A percentile compares a stretch with the other conserved stretches of the same genome.
Conservation (phyloP, 2,888 invertebrate species). For the Drosophila buzzatii region DNA sequence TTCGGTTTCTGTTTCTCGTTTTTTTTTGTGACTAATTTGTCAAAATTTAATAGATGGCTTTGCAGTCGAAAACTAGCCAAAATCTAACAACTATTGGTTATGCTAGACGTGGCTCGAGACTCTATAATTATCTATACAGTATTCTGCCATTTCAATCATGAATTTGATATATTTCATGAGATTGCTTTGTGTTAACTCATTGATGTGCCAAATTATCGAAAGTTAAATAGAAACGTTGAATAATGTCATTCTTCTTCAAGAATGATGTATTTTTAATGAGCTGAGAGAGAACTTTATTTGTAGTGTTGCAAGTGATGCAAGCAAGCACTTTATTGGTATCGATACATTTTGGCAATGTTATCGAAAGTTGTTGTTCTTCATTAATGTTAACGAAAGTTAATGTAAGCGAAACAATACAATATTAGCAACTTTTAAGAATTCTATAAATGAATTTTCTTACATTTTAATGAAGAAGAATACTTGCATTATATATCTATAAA, state of each 20-base stretch:
- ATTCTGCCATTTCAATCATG: background rate
- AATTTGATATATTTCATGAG: too few species aligned
- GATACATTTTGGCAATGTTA: background rate
- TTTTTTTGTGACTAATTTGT: slow-evolving; percentile 34
- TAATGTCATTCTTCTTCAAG: background rate
- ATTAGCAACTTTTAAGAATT: too few species aligned
- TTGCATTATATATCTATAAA: too few species aligned
- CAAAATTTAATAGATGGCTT: slow-evolving; percentile 19
- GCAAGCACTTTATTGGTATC: background rate
- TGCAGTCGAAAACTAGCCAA: background rate
- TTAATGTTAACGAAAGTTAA: too few species aligned
- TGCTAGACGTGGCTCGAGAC: background rate
- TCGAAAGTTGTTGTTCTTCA: background rate
- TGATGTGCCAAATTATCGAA: background rate
- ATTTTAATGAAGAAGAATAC: too few species aligned
- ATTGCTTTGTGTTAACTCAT: too few species aligned
- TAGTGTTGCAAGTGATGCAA: background rate
- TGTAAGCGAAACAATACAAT: background rate
- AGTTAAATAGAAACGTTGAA: background rate
- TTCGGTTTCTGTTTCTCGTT: slow-evolving; percentile 1
- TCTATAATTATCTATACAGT: background rate
- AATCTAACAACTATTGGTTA: background rate
- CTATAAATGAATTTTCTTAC: too few species aligned
- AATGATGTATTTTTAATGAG: background rate
- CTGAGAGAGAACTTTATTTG: background rate